Evolutionary conservation across 2,113 vertebrate species (phyloP), one percentile per base, ranked within the genome.

Genomic region (Petrocephalus microphthalmus): DNA sequence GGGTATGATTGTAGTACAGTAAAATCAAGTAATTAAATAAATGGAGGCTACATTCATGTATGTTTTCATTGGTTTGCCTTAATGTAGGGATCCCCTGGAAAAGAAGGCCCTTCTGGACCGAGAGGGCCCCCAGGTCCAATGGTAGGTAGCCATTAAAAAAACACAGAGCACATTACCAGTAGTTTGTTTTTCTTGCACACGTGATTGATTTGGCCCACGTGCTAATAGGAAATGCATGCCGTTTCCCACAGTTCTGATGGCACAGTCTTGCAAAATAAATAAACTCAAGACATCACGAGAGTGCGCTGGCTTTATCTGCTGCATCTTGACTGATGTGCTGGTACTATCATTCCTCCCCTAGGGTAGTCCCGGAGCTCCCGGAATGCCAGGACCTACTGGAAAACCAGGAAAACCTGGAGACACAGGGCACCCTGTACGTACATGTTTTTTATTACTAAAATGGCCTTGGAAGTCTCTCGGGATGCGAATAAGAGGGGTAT

Each of bases 31-130:
- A 13, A 25, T 67, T 29, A 78, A 78, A 78, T 42, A 25, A 42
- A 5, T 19, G 67, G 25, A 74, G 29, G 33, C 67, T 19, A 17
- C 29, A 33, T 71, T 42, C 33, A 42, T 37, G 5, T 42, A 33
- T 87, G 86, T 91, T 91, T 91, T 20, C 42, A 11, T 19, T 57
- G 53, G 37, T 90, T 67, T 91, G 6, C 84, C 87, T 91, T 96
- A 94, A 94, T 51, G 87, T 81, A 99, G 98, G 98, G 98, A 89
- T 97, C 96, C 93, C 97, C 97, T 92, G 98, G 98, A 95, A 99
- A 98, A 93, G 97, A 99, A 91, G 98, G 98, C 91, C 89, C 95
- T 86, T 95, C 97, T 94, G 98, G 98, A 95, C 98, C 98, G 56
- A 96, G 98, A 95, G 98, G 98, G 52, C 97, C 98, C 82, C 92